Percentiles rank a stretch among this genome's conserved stretches.
phyloP scores from a whole-genome alignment of 2,797 vertebrate species.

The Anguilla anguilla region DNA sequence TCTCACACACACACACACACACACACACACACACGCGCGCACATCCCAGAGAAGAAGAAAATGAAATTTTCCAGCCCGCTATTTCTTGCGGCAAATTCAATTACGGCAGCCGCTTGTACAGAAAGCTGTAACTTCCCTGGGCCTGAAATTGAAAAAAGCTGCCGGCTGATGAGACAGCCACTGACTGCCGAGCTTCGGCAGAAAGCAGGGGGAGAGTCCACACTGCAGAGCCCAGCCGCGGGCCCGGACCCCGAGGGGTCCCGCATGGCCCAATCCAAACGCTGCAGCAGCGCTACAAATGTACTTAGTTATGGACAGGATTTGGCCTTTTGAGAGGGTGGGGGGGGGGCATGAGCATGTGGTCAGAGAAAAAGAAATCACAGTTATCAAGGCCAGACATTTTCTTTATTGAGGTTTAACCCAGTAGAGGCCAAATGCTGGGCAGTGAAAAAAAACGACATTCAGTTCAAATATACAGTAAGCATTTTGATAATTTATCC shows the following conservation, averaged over 20 bases:
- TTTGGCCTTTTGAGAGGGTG: not conserved
- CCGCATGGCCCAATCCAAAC: conserved; percentile 13
- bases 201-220: conserved; percentile 67
- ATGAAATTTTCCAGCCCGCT: conserved; percentile 97
- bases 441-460: not conserved
- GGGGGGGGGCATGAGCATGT: not conserved
- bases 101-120: conserved; percentile 96
- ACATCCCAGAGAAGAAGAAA: conserved; percentile 82
- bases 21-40: conserved; percentile 40
- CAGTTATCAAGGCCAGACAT: not conserved
- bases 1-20: conserved; percentile 41
- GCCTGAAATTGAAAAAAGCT: conserved; percentile 95
- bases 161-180: conserved; percentile 94
- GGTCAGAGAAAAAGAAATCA: not conserved
- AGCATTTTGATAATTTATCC: not conserved
- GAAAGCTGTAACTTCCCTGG: conserved; percentile 93
- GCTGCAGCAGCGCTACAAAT: conserved; percentile 3
- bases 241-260: not conserved
- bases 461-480: not conserved
- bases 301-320: conserved; percentile 26
- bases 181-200: conserved; percentile 84
- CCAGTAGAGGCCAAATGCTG: not conserved
- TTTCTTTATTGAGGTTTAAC: conserved; percentile 5
- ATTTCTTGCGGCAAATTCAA: conserved; percentile 99
- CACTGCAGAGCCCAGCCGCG: not conserved